phyloP scores from a whole-genome alignment of 2,113 vertebrate species.

The Laticauda colubrina region DNA sequence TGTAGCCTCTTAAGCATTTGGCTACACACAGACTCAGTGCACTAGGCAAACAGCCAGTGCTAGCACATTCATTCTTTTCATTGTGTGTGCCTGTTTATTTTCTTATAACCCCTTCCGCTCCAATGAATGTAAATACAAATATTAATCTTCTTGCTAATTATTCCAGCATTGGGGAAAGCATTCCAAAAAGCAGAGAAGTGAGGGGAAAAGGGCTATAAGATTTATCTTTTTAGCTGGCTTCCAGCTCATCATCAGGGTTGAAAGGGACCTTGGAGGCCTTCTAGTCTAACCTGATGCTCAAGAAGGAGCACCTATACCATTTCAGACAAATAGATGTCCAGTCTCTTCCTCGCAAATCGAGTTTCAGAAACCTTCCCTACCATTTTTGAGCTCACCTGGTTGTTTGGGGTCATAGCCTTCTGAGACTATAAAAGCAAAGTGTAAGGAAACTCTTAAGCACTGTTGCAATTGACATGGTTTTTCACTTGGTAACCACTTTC shows the following conservation, averaged over 20 bases:
- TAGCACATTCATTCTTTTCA: neutral
- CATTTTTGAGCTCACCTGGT: neutral
- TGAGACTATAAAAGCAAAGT: neutral
- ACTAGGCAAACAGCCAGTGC: neutral
- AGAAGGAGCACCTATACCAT: too few species aligned
- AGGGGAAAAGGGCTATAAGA: neutral
- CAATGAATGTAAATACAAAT: neutral
- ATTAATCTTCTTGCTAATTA: neutral
- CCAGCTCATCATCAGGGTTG: neutral
- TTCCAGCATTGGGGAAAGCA: neutral
- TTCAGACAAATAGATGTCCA: too few species aligned
- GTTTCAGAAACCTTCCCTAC: neutral
- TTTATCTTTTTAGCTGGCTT: neutral
- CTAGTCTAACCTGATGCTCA: too few species aligned
- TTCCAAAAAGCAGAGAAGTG: neutral
- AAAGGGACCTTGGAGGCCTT: too few species aligned
- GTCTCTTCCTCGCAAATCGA: neutral
- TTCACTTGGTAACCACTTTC: neutral
- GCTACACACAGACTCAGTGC: neutral
- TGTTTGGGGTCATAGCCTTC: neutral
- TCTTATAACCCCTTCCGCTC: neutral
- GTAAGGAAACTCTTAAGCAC: neutral
- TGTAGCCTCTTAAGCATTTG: neutral
- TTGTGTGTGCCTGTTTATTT: neutral
- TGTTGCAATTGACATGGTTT: neutral